Evolutionary conservation across 2,113 vertebrate species (phyloP), one percentile per base, ranked within the genome.

Genomic region (Sclerurus mexicanus): DNA sequence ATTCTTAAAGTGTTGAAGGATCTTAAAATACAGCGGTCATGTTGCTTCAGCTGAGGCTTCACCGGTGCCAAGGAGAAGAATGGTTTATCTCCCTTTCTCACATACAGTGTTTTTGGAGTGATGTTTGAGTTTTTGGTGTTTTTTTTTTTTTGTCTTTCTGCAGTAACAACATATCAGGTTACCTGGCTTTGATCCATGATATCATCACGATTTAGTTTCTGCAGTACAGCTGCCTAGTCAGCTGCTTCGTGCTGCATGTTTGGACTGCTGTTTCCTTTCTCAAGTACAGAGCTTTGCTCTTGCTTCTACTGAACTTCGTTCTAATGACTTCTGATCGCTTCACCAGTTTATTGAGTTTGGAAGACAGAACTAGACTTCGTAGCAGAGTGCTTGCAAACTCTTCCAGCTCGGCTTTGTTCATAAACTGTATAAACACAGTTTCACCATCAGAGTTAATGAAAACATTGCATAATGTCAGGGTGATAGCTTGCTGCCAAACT

Each of bases 381-480:
- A 92, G 84, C 89, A 91, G 56, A 92, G 79, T 27, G 79, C 88
- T 95, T 92, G 76, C 64, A 63, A 90, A 37, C 73, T 87, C 82
- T 92, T 90, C 80, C 86, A 84, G 89, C 89, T 85, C 73, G 40
- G 95, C 94, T 92, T 89, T 92, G 93, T 95, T 95, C 96, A 44
- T 95, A 77, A 93, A 95, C 88, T 95, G 60, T 94, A 92, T 95
- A 97, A 96, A 97, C 94, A 97, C 35, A 1, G 91, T 96, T 97
- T 97, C 95, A 93, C 94, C 95, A 96, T 92, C 80, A 4, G 50
- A 91, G 59, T 95, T 96, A 95, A 95, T 91, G 91, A 97, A 97
- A 96, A 97, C 95, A 96, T 97, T 97, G 96, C 95, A 86, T 92
- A 97, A 97, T 75, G 80, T 89, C 91, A 91, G 90, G 47, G 73